A percentile compares a stretch with the other conserved stretches of the same genome.
Conservation (phyloP, 2,888 invertebrate species). For the Apamea anceps region DNA sequence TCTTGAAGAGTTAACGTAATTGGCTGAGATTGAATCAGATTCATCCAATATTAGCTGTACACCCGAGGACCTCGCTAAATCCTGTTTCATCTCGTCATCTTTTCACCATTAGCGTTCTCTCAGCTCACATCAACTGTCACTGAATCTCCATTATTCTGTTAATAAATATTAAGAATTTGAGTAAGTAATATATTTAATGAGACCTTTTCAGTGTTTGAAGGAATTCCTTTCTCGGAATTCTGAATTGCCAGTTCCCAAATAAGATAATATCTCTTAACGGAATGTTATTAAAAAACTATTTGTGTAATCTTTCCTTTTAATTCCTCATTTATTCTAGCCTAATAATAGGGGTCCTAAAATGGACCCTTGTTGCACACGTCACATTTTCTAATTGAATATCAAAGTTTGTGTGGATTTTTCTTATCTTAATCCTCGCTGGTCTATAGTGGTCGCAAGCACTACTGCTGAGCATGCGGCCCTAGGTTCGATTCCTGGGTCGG, state of each 20-base stretch:
- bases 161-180: slow-evolving; percentile 34
- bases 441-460: too few species aligned
- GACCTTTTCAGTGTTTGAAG: background rate
- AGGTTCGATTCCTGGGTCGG: too few species aligned
- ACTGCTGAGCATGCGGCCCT: too few species aligned
- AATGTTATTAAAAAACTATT: background rate
- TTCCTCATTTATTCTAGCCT: too few species aligned
- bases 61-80: background rate
- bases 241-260: background rate
- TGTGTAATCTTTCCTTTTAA: background rate
- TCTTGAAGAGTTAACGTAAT: slow-evolving; percentile 28
- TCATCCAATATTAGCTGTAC: slow-evolving; percentile 25
- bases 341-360: background rate
- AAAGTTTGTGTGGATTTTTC: too few species aligned
- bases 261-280: background rate
- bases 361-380: background rate
- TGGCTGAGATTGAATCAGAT: slow-evolving; percentile 36
- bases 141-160: background rate
- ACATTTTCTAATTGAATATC: background rate
- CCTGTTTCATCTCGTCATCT: slow-evolving; percentile 13
- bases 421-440: background rate
- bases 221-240: background rate
- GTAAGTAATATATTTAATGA: background rate
- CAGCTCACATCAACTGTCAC: slow-evolving; percentile 18
- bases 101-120: slow-evolving; percentile 22